These are phyloP conservation scores for Parascotia fuliginaria DNA, from an alignment of 2,888 invertebrate genomes.

Conservation along the genomic window DNA sequence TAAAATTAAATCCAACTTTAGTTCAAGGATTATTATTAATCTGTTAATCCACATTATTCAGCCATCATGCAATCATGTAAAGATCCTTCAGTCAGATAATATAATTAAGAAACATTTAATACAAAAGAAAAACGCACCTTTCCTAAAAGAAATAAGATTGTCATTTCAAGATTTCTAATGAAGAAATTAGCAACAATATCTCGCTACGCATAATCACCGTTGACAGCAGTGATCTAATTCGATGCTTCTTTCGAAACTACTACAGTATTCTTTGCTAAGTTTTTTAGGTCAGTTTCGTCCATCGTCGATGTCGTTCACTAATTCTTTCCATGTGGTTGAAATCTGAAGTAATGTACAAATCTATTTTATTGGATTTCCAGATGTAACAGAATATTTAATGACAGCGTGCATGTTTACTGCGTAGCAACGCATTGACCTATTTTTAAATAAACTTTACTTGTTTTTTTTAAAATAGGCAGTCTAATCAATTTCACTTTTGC, in stretches of 20 bases:
- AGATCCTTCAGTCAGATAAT: too few species aligned
- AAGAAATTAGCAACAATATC: too few species aligned
- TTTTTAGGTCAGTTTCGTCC: slow-evolving; percentile 3
- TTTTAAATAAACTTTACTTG: slow-evolving; percentile 20
- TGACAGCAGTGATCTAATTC: not conserved
- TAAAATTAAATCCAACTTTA: too few species aligned
- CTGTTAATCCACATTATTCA: too few species aligned
- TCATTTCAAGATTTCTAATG: too few species aligned
- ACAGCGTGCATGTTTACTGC: slow-evolving; percentile 33
- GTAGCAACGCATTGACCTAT: slow-evolving; percentile 37
- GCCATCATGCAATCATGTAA: too few species aligned
- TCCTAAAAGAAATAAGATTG: too few species aligned
- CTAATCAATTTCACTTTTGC: not conserved
- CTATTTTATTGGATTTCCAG: slow-evolving; percentile 37
- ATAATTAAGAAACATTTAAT: too few species aligned
- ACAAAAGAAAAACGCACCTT: too few species aligned
- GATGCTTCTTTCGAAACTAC: not conserved
- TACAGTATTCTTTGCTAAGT: not conserved
- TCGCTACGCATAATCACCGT: too few species aligned
- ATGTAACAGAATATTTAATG: slow-evolving; percentile 40
- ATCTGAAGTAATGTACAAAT: slow-evolving; percentile 22
- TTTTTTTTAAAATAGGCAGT: not conserved
- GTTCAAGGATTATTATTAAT: too few species aligned
- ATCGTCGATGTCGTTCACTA: slow-evolving; percentile 3
- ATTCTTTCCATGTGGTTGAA: slow-evolving; percentile 12